Evolutionary conservation across 1,140 invertebrate species (phyloP).

Genomic region (Platyura marginata): DNA sequence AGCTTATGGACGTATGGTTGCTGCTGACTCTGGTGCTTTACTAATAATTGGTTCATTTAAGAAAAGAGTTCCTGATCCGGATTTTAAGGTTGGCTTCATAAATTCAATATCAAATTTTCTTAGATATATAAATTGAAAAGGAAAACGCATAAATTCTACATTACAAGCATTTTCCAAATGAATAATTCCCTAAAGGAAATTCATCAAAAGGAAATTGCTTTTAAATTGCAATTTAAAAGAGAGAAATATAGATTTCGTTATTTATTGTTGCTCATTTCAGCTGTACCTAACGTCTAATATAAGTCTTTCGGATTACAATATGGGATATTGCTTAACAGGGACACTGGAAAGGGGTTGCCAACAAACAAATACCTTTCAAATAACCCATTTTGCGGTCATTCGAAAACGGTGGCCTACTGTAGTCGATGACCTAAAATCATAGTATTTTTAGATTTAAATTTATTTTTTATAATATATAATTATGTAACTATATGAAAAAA

Average conservation of each 20-base stretch:
- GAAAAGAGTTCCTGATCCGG: conserved; percentile 36
- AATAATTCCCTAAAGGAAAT: neutral
- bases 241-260: conserved; percentile 1
- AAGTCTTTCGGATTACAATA: conserved; percentile 14
- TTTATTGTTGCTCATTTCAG: conserved; percentile 22
- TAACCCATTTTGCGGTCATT: conserved; percentile 72
- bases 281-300: conserved; percentile 60
- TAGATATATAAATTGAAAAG: neutral
- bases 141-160: neutral
- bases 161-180: neutral
- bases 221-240: neutral
- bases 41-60: conserved; percentile 71
- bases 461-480: neutral
- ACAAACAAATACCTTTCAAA: conserved; percentile 55
- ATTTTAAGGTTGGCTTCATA: conserved; percentile 40
- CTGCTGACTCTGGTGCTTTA: conserved; percentile 52
- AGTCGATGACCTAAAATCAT: neutral
- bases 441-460: neutral
- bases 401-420: conserved; percentile 31
- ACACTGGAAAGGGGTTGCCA: conserved; percentile 63
- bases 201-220: neutral
- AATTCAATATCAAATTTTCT: neutral
- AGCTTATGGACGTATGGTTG: conserved; percentile 60
- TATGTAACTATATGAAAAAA: neutral
- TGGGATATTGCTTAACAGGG: conserved; percentile 54